Percentiles rank a stretch among this genome's conserved stretches.
Evolutionary conservation across 1,140 invertebrate genomes (phyloP).

Genomic region (Bombyx mandarina): DNA sequence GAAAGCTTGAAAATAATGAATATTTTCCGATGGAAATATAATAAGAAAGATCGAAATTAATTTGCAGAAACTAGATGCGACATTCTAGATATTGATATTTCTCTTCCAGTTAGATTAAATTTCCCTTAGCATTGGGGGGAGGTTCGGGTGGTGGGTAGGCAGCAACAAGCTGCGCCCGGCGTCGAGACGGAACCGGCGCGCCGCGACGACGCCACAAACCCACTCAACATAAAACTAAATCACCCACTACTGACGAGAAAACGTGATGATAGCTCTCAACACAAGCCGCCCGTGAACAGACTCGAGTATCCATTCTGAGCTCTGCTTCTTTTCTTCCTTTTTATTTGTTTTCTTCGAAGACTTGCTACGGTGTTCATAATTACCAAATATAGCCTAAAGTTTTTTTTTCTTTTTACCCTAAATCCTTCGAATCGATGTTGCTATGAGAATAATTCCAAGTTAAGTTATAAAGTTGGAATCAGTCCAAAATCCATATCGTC

Average conservation of each 20-base stretch:
- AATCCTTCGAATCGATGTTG: background rate
- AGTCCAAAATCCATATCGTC: background rate
- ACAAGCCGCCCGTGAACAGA: constrained; percentile 17
- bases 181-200: constrained; percentile 42
- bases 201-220: constrained; percentile 42
- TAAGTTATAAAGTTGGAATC: background rate
- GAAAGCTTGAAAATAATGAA: no score
- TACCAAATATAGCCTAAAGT: background rate
- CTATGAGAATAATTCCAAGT: background rate
- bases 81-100: constrained; percentile 8
- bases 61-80: background rate
- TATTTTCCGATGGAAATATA: no score
- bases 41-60: no score
- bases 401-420: background rate
- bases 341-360: constrained; percentile 2
- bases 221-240: constrained; percentile 50
- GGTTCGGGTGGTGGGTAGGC: constrained; percentile 9
- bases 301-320: constrained; percentile 20
- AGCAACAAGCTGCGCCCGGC: constrained; percentile 35
- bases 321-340: constrained; percentile 1
- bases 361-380: background rate
- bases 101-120: constrained; percentile 19
- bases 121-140: constrained; percentile 9
- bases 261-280: constrained; percentile 26
- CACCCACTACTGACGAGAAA: constrained; percentile 23